Evolutionary conservation across 2,113 vertebrate species (phyloP), one percentile per base, ranked within the genome.

Genomic region (Lagenorhynchus albirostris): DNA sequence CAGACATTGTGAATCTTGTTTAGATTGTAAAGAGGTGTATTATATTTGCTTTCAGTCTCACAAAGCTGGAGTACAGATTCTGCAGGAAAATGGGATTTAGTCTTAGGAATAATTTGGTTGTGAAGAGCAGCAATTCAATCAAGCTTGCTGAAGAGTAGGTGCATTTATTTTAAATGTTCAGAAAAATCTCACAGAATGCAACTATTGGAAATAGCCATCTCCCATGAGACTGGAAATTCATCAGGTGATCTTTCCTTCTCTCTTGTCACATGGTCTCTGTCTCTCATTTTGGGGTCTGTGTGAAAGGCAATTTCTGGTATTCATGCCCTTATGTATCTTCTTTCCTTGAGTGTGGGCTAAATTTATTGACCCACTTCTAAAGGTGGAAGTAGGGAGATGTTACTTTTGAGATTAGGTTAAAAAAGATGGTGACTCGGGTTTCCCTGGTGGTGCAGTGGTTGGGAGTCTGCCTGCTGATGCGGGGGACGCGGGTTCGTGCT

Each of bases 161-260:
- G 2, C n/a, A 74, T 86, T 81, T 95, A 88, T 90, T 84, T 89
- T 77, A 82, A 73, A 14, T 91, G 15, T 91, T 97, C 62, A 62
- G 31, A 79, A 55, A 96, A 80, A 63, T 47, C 55, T 89, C 38
- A 68, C 8, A 92, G 10, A 92, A 62, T n/a, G 23, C 2, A 92
- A 25, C 36, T 83, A 8, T 29, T 47, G 21, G 80, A 87, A 97
- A 90, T 25, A 26, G 1, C 8, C 53, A 67, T 55, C 5, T 80
- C 31, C 92, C 25, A 62, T 62, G 84, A 95, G 55, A 60, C 55
- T 82, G 44, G 36, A 87, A 73, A 82, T 94, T 47, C 36, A 77
- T 74, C 21, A 89, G 55, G 25, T 13, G 8, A 25, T 70, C 15
- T 87, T 82, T 97, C 8, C 68, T 83, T 87, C 25, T 88, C 47